Conservation (phyloP, 2,113 vertebrate genomes). For the Lanius ludovicianus region DNA sequence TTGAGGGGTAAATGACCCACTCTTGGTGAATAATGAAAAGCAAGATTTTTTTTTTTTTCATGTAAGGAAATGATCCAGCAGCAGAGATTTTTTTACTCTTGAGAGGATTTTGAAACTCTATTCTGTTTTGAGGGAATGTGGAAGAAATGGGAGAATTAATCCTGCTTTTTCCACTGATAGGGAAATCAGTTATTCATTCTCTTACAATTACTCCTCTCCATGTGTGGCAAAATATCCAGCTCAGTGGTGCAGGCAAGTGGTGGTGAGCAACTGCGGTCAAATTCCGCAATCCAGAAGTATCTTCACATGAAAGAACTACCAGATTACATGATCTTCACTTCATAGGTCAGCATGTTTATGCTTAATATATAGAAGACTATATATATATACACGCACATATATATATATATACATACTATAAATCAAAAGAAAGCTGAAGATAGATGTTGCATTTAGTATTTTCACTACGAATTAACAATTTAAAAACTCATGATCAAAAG, state of each 20-base stretch:
- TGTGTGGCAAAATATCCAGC: background rate
- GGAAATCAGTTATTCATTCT: background rate
- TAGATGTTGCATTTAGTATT: background rate
- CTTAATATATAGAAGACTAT: background rate
- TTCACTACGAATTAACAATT: background rate
- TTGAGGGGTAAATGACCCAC: background rate
- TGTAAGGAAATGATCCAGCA: background rate
- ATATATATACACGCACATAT: no score
- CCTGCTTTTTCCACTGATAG: background rate
- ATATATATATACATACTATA: rapidly evolving
- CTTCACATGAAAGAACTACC: background rate
- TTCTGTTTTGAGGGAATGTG: background rate
- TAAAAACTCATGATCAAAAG: background rate
- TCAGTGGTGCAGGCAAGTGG: background rate
- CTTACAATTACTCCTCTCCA: background rate
- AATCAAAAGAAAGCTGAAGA: background rate
- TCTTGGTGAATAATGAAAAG: background rate
- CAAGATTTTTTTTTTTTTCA: background rate
- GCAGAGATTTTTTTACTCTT: background rate
- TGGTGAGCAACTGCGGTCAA: background rate
- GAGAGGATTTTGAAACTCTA: background rate
- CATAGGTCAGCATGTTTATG: background rate
- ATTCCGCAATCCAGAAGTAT: background rate
- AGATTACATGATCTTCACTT: background rate
- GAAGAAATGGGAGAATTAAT: background rate